Base-by-base conservation (phyloP, 2,113 vertebrate genomes). In the Ciconia boyciana region DNA sequence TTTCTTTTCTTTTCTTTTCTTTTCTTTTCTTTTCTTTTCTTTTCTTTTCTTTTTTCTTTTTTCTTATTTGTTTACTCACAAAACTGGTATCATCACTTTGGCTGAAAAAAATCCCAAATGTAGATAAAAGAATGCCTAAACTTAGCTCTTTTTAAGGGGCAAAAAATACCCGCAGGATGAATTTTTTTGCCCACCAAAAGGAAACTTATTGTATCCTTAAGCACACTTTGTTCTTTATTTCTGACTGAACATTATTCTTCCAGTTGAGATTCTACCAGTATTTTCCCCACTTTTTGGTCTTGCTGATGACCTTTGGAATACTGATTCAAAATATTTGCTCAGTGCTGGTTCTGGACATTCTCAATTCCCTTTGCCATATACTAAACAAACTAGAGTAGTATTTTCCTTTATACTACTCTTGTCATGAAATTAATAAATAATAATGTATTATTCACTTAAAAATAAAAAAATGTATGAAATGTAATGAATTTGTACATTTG, bases 401-500 rank as follows among this genome's bases (percentile, higher is more conserved):
- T 43, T 29, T 34, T 18, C 20, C 48, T 70, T 83, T n/a, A 4
- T 16, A 26, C 1, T 32, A 58, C 18, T 83, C 34, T 74, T 7
- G 1, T 6, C 6, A 9, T 60, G 10, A 66, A 75, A 52, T 62
- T 18, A 83, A 64, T 54, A 62, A 83, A 61, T 44, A 54, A 32
- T 26, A 54, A 32, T 26, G 6, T 14, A 13, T n/a, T 39, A 54
- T 24, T 69, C 39, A 36, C 32, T 61, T 64, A 31, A 82, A 83
- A 80, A 68, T 43, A 48, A 89, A 77, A 83, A 68, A 76, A 12
- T 51, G 10, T 62, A 95, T 72, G 54, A 78, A 92, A 65, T 31
- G 25, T 72, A 91, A 90, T 80, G 77, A 55, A 72, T 51, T 70
- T 89, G 36, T 87, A 87, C 83, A 87, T 93, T 95, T 92, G 80